These are phyloP conservation scores for Bubo scandiacus DNA, from an alignment of 2,113 vertebrate genomes.

Conservation along the genomic window DNA sequence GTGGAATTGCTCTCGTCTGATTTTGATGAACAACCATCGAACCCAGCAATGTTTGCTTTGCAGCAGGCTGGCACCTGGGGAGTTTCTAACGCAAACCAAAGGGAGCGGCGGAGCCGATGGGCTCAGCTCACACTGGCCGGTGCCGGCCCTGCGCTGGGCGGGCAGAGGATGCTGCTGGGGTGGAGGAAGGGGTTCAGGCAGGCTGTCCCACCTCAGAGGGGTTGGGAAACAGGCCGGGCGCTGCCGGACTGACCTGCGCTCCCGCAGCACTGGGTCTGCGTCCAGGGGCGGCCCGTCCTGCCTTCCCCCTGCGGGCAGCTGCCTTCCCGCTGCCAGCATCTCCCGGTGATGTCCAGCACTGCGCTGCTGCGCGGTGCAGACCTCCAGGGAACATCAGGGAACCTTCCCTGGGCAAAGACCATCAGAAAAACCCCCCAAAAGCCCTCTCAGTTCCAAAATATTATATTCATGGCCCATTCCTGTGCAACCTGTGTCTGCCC, in stretches of 20 bases:
- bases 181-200: neutral
- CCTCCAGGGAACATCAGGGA: neutral
- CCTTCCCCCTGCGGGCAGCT: neutral
- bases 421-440: neutral
- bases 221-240: neutral
- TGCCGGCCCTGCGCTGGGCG: rapidly evolving
- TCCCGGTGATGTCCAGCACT: neutral
- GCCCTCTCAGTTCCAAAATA: neutral
- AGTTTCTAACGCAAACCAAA: neutral
- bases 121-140: rapidly evolving
- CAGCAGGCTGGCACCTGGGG: neutral
- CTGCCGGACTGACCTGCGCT: neutral
- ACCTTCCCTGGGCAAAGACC: neutral
- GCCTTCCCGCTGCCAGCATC: neutral
- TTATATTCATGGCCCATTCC: no score
- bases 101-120: rapidly evolving
- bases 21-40: neutral
- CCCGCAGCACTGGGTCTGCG: neutral
- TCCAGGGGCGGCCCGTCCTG: neutral
- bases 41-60: neutral
- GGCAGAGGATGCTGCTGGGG: neutral
- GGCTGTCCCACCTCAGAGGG: neutral
- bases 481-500: neutral
- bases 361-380: neutral
- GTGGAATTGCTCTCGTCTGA: neutral